phyloP scores from a whole-genome alignment of 2,888 invertebrate genomes.

The Pycnomerus fuliginosus region DNA sequence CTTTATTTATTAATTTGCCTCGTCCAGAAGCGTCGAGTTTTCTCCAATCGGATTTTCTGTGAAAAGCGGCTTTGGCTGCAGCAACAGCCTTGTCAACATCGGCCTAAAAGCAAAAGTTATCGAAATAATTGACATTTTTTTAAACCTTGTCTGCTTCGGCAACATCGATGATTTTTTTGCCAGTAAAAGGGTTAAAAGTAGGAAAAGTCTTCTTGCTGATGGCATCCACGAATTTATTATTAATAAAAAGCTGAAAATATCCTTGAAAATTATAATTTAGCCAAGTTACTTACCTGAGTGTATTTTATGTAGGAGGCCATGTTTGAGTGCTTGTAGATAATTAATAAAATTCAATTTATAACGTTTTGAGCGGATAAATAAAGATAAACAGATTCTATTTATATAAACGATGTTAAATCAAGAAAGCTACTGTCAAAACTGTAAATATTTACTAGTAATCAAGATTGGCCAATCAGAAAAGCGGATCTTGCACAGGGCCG shows the following conservation, averaged over 20 bases:
- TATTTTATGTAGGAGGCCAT: constrained; percentile 12
- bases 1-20: constrained; percentile 68
- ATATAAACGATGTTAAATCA: too few species aligned
- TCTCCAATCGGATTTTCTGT: constrained; percentile 73
- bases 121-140: neutral
- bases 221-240: constrained; percentile 80
- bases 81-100: constrained; percentile 80
- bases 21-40: constrained; percentile 78
- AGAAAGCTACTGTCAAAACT: too few species aligned
- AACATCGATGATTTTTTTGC: constrained; percentile 71
- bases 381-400: too few species aligned
- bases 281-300: constrained; percentile 10
- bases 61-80: constrained; percentile 77
- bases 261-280: neutral
- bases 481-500: too few species aligned
- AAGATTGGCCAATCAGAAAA: too few species aligned
- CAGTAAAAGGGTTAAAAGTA: constrained; percentile 81
- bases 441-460: too few species aligned
- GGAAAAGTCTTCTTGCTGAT: constrained; percentile 83
- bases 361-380: too few species aligned
- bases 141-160: constrained; percentile 81
- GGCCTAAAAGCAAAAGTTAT: constrained; percentile 55
- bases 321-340: too few species aligned
- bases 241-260: constrained; percentile 71
- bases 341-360: too few species aligned